These are phyloP conservation scores for Epinephelus awoara DNA, from an alignment of 2,797 vertebrate species.

Conservation along the genomic window DNA sequence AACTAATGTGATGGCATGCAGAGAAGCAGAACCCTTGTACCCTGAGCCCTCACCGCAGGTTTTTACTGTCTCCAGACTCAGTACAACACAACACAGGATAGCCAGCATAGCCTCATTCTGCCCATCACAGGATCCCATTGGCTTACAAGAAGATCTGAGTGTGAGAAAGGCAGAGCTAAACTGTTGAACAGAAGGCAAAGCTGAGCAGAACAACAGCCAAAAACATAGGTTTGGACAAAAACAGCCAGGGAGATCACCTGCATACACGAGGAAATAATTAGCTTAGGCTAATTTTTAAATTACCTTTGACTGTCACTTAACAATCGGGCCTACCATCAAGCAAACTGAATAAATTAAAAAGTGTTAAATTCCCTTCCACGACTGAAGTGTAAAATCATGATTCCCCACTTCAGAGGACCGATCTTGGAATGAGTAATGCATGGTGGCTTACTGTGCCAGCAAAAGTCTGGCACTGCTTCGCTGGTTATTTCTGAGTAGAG, in stretches of 20 bases:
- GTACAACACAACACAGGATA: conserved; percentile 24
- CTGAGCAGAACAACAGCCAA: conserved; percentile 43
- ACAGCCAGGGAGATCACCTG: conserved; percentile 55
- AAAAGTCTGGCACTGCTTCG: conserved; percentile 64
- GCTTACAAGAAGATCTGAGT: conserved; percentile 52
- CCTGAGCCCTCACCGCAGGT: neutral
- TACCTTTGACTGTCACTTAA: conserved; percentile 61
- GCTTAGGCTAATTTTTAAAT: conserved; percentile 67
- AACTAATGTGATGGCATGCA: conserved; percentile 20
- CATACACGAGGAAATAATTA: conserved; percentile 67
- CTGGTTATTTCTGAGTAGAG: conserved; percentile 45
- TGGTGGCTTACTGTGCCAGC: conserved; percentile 54
- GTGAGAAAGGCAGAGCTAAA: conserved; percentile 21
- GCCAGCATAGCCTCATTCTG: conserved; percentile 32
- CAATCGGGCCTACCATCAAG: conserved; percentile 62
- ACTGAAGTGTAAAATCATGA: conserved; percentile 58
- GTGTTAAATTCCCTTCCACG: conserved; percentile 49
- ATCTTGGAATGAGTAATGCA: conserved; percentile 63
- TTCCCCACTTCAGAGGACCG: conserved; percentile 68
- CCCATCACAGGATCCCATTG: conserved; percentile 57
- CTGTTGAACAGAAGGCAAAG: conserved; percentile 45
- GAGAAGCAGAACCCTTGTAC: conserved; percentile 26
- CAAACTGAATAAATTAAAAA: conserved; percentile 22
- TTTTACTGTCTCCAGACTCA: conserved; percentile 42
- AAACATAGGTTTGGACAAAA: conserved; percentile 45